Evolutionary conservation across 1,140 invertebrate genomes (phyloP).

Genomic region (Heliconius eleuchia): DNA sequence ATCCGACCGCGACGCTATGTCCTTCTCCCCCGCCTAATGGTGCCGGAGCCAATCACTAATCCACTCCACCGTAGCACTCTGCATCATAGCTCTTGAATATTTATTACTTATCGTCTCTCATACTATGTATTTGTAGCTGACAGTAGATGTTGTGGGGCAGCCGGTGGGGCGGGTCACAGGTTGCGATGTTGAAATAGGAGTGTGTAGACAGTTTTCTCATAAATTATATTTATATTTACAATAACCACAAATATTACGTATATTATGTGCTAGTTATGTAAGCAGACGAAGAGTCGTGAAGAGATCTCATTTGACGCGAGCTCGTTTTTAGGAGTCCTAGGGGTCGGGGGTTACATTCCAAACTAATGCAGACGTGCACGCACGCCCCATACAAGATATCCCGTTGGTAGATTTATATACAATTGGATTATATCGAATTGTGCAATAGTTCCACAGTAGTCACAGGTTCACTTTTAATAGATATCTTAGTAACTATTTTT

Average conservation of each 20-base stretch:
- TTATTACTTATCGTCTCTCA: background rate
- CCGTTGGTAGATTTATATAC: too few relatives aligned
- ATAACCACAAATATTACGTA: background rate
- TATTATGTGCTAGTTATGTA: background rate
- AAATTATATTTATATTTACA: background rate
- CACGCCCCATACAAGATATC: too few relatives aligned
- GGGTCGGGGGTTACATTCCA: slow-evolving; percentile 1
- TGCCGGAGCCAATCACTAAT: background rate
- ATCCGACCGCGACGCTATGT: background rate
- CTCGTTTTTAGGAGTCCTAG: background rate
- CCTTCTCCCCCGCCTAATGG: slow-evolving; percentile 14
- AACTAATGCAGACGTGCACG: background rate
- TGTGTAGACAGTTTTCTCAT: background rate
- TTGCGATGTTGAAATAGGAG: background rate
- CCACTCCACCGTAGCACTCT: too few relatives aligned
- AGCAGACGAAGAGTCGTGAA: background rate
- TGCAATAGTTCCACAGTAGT: background rate
- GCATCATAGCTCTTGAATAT: background rate
- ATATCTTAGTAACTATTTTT: background rate
- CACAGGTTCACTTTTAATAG: background rate
- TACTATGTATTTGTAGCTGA: background rate
- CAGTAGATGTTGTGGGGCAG: background rate
- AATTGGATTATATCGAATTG: background rate
- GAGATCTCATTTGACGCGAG: slow-evolving; percentile 5
- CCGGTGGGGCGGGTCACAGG: background rate